Conservation (phyloP, 2,797 vertebrate genomes). For the Balearica regulorum region DNA sequence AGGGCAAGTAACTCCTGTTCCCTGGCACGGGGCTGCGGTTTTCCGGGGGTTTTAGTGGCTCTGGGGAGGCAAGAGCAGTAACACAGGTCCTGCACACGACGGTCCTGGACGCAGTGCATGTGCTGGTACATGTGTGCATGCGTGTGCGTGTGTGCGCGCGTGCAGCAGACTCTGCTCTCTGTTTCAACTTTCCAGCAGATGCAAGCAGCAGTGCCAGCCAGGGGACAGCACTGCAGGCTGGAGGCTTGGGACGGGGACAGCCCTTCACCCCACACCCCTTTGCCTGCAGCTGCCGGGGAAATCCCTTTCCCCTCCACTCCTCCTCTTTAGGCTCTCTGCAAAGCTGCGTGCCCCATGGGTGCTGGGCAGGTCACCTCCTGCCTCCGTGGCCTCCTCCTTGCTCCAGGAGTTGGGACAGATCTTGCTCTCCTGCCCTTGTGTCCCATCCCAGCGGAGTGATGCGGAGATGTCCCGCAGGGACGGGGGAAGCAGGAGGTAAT, state of each 20-base stretch:
- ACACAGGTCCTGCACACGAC: not conserved
- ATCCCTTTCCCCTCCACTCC: not conserved
- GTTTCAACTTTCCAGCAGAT: not conserved
- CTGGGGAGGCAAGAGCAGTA: fast-evolving
- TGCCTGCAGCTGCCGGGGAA: not conserved
- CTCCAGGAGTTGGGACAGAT: not conserved
- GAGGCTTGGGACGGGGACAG: fast-evolving
- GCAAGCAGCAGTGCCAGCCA: not conserved
- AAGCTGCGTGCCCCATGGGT: fast-evolving
- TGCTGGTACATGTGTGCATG: not conserved
- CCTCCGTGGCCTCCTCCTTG: not conserved
- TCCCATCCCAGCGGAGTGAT: fast-evolving
- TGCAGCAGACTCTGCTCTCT: not conserved
- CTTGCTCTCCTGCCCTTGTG: not conserved
- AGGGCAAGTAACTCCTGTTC: not conserved
- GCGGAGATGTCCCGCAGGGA: fast-evolving
- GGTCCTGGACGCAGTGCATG: fast-evolving
- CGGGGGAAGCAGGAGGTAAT: fast-evolving
- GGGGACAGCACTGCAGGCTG: not conserved
- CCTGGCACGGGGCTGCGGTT: not conserved
- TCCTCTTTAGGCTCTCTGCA: not conserved
- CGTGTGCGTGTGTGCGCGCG: not conserved
- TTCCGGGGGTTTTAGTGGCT: not conserved
- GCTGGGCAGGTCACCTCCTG: not conserved
- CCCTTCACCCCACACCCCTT: not conserved